These are phyloP conservation scores for Harpalus rufipes DNA, from an alignment of 2,888 invertebrate genomes.

Conservation along the genomic window DNA sequence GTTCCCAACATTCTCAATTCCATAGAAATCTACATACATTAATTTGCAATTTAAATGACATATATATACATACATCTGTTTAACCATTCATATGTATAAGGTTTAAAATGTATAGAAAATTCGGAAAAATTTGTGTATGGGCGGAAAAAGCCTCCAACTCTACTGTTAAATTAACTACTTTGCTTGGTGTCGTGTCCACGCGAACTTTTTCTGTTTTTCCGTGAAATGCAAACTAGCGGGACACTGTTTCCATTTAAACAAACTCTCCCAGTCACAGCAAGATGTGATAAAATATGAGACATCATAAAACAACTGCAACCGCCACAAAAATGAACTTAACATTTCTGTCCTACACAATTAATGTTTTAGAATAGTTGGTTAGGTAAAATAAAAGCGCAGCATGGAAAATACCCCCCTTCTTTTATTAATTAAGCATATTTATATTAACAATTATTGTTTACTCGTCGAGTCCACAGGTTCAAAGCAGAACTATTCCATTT, in stretches of 20 bases:
- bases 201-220: constrained; percentile 42
- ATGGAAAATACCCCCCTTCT: too few species aligned
- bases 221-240: constrained; percentile 56
- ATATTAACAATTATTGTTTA: too few species aligned
- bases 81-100: constrained; percentile 17
- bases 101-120: constrained; percentile 25
- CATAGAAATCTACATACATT: neutral
- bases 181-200: constrained; percentile 50
- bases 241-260: constrained; percentile 52
- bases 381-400: neutral
- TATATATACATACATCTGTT: neutral
- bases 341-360: constrained; percentile 41
- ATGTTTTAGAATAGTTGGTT: constrained; percentile 23
- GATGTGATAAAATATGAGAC: constrained; percentile 58
- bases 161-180: constrained; percentile 53
- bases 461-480: too few species aligned
- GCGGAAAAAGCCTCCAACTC: constrained; percentile 28
- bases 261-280: constrained; percentile 49
- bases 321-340: constrained; percentile 27
- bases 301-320: constrained; percentile 41
- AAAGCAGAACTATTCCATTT: too few species aligned
- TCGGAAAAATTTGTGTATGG: constrained; percentile 9
- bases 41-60: constrained; percentile 20
- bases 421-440: too few species aligned
- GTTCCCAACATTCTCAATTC: neutral